Percentiles rank a stretch among this genome's conserved stretches.
Evolutionary conservation across 1,140 invertebrate genomes (phyloP).

Genomic region (Ephestia elutella): DNA sequence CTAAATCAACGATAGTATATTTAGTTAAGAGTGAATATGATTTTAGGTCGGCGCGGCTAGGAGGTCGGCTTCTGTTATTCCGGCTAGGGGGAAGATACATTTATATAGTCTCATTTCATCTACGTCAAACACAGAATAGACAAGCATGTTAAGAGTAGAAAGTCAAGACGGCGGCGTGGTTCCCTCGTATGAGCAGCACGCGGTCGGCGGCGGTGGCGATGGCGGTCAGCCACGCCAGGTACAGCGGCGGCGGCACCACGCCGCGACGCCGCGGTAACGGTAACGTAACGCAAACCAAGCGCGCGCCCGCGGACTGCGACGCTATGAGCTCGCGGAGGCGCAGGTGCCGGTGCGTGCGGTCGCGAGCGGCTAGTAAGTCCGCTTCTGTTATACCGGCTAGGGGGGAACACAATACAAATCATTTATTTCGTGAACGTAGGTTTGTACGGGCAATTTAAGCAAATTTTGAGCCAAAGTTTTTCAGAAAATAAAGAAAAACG

Average conservation of each 20-base stretch:
- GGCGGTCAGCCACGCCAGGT: conserved; percentile 95
- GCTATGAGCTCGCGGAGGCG: conserved; percentile 89
- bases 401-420: no score
- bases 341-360: conserved; percentile 94
- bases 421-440: no score
- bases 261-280: conserved; percentile 92
- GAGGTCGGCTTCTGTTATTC: no score
- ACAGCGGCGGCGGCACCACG: conserved; percentile 89
- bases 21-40: no score
- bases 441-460: no score
- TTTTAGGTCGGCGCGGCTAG: conserved; percentile 90
- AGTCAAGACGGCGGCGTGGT: conserved; percentile 96
- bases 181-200: conserved; percentile 89
- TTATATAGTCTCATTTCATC: no score
- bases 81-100: no score
- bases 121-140: not conserved
- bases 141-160: conserved; percentile 89
- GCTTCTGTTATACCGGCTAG: conserved; percentile 85
- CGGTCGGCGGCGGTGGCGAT: conserved; percentile 83
- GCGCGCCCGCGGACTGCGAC: conserved; percentile 89
- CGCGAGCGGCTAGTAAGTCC: conserved; percentile 88
- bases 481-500: no score
- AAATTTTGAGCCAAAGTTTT: no score
- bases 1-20: no score
- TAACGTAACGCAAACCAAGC: conserved; percentile 94